A percentile compares a stretch with the other conserved stretches of the same genome.
Evolutionary conservation across 2,797 vertebrate genomes (phyloP).

Genomic region (Sebastes matsubarae): DNA sequence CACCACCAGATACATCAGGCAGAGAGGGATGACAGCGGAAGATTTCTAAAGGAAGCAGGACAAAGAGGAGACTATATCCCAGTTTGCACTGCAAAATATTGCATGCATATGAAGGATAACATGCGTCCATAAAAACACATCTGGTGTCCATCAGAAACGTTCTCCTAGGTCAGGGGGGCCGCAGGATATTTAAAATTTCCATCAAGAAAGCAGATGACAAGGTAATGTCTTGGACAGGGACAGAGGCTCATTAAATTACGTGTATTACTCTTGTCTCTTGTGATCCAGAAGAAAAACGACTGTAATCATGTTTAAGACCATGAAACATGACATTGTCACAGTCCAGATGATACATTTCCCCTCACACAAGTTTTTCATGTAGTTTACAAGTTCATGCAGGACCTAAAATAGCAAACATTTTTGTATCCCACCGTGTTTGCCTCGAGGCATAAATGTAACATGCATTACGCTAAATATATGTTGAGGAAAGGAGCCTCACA

Average conservation of each 20-base stretch:
- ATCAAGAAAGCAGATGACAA: conserved; percentile 72
- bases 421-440: conserved; percentile 33
- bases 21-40: conserved; percentile 19
- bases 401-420: conserved; percentile 33
- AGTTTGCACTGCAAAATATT: conserved; percentile 28
- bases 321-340: conserved; percentile 42
- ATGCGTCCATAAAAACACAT: conserved; percentile 61
- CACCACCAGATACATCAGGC: not conserved
- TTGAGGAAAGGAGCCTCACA: conserved; percentile 26
- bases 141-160: conserved; percentile 63
- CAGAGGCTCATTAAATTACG: conserved; percentile 61
- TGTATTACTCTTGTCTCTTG: conserved; percentile 46
- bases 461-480: conserved; percentile 38
- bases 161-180: conserved; percentile 50
- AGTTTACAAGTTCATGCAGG: conserved; percentile 36
- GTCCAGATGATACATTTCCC: conserved; percentile 39
- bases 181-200: conserved; percentile 67
- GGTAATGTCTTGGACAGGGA: conserved; percentile 64
- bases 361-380: conserved; percentile 9
- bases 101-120: conserved; percentile 26
- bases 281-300: conserved; percentile 51
- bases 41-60: conserved; percentile 14
- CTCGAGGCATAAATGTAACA: conserved; percentile 30
- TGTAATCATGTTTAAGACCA: conserved; percentile 52
- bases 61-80: not conserved